Evolutionary conservation across 2,113 vertebrate genomes (phyloP), one percentile per base, ranked within the genome.

Genomic region (Balaeniceps rex): DNA sequence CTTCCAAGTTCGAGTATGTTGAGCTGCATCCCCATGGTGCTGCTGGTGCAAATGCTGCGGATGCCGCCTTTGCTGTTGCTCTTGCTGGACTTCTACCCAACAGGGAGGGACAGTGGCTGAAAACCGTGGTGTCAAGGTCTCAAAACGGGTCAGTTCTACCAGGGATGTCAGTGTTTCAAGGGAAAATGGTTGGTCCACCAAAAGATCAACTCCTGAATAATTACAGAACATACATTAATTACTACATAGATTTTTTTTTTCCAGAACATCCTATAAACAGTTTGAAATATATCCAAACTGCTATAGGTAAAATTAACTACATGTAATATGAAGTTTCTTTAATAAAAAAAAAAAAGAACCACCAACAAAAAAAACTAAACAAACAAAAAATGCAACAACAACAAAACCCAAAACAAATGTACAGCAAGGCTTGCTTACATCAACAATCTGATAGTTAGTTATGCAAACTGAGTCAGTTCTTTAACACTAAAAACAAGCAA

Each of bases 61-160:
- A 90, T 99, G 99, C 12, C 99, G 97, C 40, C 99, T 98, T 81
- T 99, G 99, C 95, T 99, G 99, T 96, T 99, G 99, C 95, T 99
- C 99, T 95, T 99, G 99, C 86, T 99, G 99, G 6, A 99, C 99
- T 97, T 99, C 99, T 60, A 99, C 99, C 99, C 99, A 99, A 87
- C 99, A 99, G 0, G 99, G 99, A 23, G 99, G 99, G 88, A 99
- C 99, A 8, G 99, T 99, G 82, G 99, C 99, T 28, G 99, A 99
- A 98, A 99, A 99, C 33, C 99, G 99, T 3, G 99, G 99, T 0
- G 99, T 99, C 97, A 99, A 92, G 18, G 99, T 99, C 98, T 99
- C 99, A 83, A 99, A 99, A 81, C 99, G 99, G 1, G 99, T 99
- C 94, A 99, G 98, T 96, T 99, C 99, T 95, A 99, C 99, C 85